Evolutionary conservation across 2,888 invertebrate species (phyloP).

Genomic region (Hyposoter didymator): DNA sequence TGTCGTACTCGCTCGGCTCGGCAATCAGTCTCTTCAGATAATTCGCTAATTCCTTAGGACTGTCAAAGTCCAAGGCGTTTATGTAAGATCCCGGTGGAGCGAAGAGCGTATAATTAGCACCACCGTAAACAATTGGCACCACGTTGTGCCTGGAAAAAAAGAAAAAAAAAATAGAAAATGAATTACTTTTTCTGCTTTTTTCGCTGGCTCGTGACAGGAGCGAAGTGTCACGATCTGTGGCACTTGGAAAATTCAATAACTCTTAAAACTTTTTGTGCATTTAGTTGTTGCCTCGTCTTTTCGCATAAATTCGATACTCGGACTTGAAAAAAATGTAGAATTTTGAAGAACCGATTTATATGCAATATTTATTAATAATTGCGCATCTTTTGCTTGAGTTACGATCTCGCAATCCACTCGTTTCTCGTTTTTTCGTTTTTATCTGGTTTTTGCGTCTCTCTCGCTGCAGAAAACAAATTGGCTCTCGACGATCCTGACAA

Average conservation of each 20-base stretch:
- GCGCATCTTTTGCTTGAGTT: neutral
- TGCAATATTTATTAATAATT: conserved; percentile 8
- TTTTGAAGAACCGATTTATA: neutral
- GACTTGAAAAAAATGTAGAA: neutral
- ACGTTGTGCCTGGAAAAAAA: conserved; percentile 82
- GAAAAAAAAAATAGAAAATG: neutral
- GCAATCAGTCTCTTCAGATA: conserved; percentile 85
- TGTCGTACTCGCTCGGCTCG: conserved; percentile 86
- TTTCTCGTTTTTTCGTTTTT: neutral
- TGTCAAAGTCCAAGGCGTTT: conserved; percentile 87
- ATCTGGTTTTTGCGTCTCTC: neutral
- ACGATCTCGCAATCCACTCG: neutral
- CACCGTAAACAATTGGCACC: conserved; percentile 89
- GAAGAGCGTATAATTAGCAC: conserved; percentile 87
- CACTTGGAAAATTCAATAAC: too few species aligned
- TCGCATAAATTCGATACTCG: neutral
- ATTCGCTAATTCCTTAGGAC: conserved; percentile 86
- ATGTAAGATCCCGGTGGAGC: conserved; percentile 88
- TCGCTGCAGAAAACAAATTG: conserved; percentile 47
- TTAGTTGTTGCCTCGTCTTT: neutral
- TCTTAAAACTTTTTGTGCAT: neutral
- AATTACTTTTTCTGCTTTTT: neutral
- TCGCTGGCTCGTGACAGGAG: too few species aligned
- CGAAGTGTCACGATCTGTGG: too few species aligned
- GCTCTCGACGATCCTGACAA: conserved; percentile 41